Evolutionary conservation across 2,797 vertebrate species (phyloP), one percentile per base, ranked within the genome.

Genomic region (Decapterus maruadsi): DNA sequence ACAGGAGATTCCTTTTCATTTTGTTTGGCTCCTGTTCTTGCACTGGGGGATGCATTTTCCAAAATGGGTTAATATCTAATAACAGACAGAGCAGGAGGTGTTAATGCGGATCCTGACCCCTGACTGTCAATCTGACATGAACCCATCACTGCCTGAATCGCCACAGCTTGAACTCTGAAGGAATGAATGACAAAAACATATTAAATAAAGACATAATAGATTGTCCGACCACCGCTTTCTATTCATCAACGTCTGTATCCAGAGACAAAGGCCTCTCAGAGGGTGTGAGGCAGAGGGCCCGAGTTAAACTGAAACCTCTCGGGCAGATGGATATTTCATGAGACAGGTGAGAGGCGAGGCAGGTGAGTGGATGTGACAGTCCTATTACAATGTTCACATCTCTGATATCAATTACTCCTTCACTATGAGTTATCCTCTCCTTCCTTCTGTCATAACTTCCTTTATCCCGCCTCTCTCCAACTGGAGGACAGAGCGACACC

Each of bases 381-480:
- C 87, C 93, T 81, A 94, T 96, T 95, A 96, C 65, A 87, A 82
- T 84, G 90, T 94, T 90, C 94, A 92, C 93, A 92, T 89, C 90
- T 90, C 91, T 82, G 88, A 94, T 94, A 96, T 95, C 94, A 95
- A 96, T 95, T 95, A 95, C 91, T 89, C 93, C 86, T 92, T 96
- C 93, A 92, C 93, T 94, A 94, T 93, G 93, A 92, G 93, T 96
- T 94, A 94, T 84, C 84, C 85, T 86, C 82, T 86, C 85, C 66
- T 16, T 40, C 60, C 56, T 53, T 71, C 81, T 74, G 82, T 78
- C 85, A 77, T 74, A 26, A 45, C 53, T 66, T 67, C 82, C 68
- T 71, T 80, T 75, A 58, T 68, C 82, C 63, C 6, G 75, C 59
- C 72, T 83, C 68, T 59, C 73, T 67, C 50, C 58, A 31, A n/a